phyloP scores from a whole-genome alignment of 1,140 invertebrate genomes.

The Lepidotrigona ventralis region DNA sequence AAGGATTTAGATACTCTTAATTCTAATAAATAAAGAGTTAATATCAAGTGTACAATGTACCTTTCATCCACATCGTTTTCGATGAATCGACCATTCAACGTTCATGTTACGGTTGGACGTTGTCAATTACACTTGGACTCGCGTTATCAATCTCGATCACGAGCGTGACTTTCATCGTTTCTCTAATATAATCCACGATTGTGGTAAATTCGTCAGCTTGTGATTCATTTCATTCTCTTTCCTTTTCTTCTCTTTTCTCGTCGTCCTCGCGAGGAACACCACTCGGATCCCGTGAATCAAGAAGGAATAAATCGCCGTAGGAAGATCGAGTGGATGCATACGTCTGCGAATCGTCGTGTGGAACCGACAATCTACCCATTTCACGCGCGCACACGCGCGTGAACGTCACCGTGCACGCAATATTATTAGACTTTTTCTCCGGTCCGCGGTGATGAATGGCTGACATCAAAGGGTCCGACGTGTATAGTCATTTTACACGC shows the following conservation, averaged over 20 bases:
- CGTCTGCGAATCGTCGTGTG: constrained; percentile 25
- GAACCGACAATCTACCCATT: constrained; percentile 32
- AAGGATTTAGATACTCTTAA: no score
- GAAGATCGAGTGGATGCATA: constrained; percentile 36
- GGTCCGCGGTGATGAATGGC: constrained; percentile 76
- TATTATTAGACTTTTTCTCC: constrained; percentile 79
- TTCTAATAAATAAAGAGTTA: no score
- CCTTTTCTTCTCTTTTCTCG: background rate
- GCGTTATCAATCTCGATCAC: constrained; percentile 27
- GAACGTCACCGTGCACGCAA: constrained; percentile 62
- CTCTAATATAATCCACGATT: constrained; percentile 9
- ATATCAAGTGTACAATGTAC: background rate
- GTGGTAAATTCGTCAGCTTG: constrained; percentile 3
- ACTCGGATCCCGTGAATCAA: constrained; percentile 7
- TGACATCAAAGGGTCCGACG: constrained; percentile 77
- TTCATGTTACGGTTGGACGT: background rate
- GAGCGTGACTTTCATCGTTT: background rate
- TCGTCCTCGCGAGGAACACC: background rate
- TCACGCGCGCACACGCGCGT: constrained; percentile 40
- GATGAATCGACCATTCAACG: constrained; percentile 2
- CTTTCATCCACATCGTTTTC: background rate
- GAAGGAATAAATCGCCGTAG: constrained; percentile 32
- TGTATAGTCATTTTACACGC: constrained; percentile 78
- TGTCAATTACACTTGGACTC: constrained; percentile 2
- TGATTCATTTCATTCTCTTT: background rate